Conservation (phyloP, 2,888 invertebrate genomes). For the Isoperla grammatica region DNA sequence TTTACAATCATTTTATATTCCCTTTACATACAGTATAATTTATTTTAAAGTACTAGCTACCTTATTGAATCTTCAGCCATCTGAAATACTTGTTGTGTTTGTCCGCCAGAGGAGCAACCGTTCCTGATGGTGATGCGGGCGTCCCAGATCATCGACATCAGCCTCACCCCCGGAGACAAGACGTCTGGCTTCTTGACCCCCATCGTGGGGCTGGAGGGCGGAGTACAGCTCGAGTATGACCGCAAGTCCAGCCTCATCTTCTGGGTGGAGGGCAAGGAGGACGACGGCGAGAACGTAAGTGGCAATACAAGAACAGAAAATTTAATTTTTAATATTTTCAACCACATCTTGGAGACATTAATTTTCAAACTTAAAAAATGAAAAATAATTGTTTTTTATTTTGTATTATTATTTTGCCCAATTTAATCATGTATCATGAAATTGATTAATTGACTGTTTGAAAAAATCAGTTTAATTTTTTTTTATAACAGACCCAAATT, state of each 20-base stretch:
- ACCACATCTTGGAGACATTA: conserved; percentile 4
- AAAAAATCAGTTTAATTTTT: too few relatives aligned
- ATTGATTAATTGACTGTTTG: too few relatives aligned
- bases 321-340: not conserved
- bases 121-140: conserved; percentile 88
- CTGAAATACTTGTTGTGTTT: too few relatives aligned
- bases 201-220: conserved; percentile 82
- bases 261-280: conserved; percentile 72
- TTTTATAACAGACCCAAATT: too few relatives aligned
- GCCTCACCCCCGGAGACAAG: conserved; percentile 67
- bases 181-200: conserved; percentile 76
- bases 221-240: conserved; percentile 88
- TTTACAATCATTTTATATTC: too few relatives aligned
- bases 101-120: conserved; percentile 78
- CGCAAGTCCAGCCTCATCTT: conserved; percentile 75
- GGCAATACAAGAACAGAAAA: not conserved
- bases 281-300: conserved; percentile 51
- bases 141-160: conserved; percentile 81
- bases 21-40: too few relatives aligned
- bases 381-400: not conserved
- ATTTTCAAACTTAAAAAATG: not conserved
- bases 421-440: too few relatives aligned
- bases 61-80: too few relatives aligned
- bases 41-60: too few relatives aligned
- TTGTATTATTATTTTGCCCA: too few relatives aligned